Percentiles rank a stretch among this genome's conserved stretches.
phyloP scores from a whole-genome alignment of 2,888 invertebrate genomes.

The Dyspetes luteomarginatus region DNA sequence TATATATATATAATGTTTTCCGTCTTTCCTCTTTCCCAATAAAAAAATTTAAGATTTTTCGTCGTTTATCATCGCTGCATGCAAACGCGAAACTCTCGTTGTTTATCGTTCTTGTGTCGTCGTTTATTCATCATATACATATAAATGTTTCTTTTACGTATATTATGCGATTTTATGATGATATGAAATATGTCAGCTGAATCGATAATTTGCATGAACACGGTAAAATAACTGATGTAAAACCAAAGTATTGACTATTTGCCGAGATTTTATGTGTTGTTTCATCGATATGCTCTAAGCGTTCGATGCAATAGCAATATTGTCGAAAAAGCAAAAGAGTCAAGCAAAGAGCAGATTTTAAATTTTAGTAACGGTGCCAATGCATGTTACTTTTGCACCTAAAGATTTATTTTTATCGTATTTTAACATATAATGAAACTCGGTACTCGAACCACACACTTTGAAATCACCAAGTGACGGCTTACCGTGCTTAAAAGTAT shows the following conservation, averaged over 20 bases:
- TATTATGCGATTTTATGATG: no score
- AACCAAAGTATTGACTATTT: neutral
- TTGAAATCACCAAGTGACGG: neutral
- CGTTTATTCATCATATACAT: conserved; percentile 13
- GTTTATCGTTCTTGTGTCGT: conserved; percentile 28
- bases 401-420: neutral
- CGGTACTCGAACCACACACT: neutral
- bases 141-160: neutral
- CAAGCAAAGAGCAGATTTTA: no score
- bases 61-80: conserved; percentile 47
- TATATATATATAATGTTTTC: neutral
- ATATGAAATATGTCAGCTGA: no score
- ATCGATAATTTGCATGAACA: conserved; percentile 18
- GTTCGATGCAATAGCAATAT: neutral
- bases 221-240: neutral
- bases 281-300: neutral
- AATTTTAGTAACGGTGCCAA: no score
- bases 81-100: conserved; percentile 5
- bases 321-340: neutral
- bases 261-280: neutral
- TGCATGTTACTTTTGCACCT: conserved; percentile 3
- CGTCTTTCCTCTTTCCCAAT: conserved; percentile 4
- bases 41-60: conserved; percentile 3
- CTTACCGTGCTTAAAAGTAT: neutral
- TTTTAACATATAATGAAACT: neutral